phyloP scores from a whole-genome alignment of 2,888 invertebrate species.

The Euzetes globulus region DNA sequence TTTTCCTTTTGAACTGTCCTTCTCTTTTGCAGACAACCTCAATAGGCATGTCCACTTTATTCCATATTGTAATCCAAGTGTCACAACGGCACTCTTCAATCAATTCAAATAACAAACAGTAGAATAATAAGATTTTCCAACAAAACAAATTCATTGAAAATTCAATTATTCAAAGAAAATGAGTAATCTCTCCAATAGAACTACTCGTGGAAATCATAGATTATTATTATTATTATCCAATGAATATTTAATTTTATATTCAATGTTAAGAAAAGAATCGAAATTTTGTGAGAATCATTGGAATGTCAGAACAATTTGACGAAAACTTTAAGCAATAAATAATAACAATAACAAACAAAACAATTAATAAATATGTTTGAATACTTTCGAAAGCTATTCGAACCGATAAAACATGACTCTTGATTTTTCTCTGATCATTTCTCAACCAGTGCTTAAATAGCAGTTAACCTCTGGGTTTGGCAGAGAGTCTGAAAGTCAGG shows the following conservation, averaged over 20 bases:
- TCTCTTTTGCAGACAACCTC: constrained; percentile 30
- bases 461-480: no score
- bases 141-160: constrained; percentile 18
- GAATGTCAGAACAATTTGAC: neutral
- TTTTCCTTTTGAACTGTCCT: constrained; percentile 1
- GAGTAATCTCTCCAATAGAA: no score
- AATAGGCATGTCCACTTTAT: constrained; percentile 31
- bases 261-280: neutral
- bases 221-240: neutral
- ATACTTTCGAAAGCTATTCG: no score
- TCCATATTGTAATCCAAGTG: constrained; percentile 35
- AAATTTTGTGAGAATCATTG: neutral
- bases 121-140: neutral
- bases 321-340: neutral
- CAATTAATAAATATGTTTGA: no score
- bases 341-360: neutral
- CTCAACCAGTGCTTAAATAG: no score
- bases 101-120: neutral
- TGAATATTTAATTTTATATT: neutral
- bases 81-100: constrained; percentile 3
- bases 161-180: neutral
- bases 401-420: no score
- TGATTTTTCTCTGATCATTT: no score
- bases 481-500: neutral
- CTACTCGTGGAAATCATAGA: no score